phyloP scores from a whole-genome alignment of 2,797 vertebrate genomes.

The Epinephelus malabaricus region DNA sequence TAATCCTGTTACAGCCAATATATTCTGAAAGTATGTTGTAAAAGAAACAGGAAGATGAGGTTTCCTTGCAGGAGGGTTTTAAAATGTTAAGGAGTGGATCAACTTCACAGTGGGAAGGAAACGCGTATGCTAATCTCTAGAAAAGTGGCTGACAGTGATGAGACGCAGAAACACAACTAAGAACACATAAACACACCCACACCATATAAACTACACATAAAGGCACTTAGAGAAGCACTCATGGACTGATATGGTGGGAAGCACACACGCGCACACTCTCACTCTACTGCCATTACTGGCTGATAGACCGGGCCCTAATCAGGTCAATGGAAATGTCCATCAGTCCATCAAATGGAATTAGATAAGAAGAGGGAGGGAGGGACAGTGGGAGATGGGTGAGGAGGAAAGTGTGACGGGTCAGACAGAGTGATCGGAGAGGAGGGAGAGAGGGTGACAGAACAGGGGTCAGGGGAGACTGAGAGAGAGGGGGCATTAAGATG shows the following conservation, averaged over 20 bases:
- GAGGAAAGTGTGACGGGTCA: conserved; percentile 2
- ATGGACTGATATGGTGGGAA: not conserved
- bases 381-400: not conserved
- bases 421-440: not conserved
- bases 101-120: conserved; percentile 4
- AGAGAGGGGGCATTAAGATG: not conserved
- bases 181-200: not conserved
- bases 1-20: conserved; percentile 4
- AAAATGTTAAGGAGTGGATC: conserved; percentile 21
- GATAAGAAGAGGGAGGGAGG: conserved; percentile 7
- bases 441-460: not conserved
- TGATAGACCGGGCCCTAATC: conserved; percentile 43
- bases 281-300: conserved; percentile 30
- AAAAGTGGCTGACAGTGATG: conserved; percentile 11
- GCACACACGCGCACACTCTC: conserved; percentile 10
- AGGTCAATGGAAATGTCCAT: conserved; percentile 66
- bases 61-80: conserved; percentile 14
- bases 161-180: conserved; percentile 22
- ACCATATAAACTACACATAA: not conserved
- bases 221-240: not conserved
- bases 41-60: not conserved
- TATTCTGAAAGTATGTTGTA: not conserved
- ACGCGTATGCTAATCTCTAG: conserved; percentile 37
- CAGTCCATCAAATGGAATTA: conserved; percentile 56
- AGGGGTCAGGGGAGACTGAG: not conserved